These are phyloP conservation scores for Heteromyza rotundicornis DNA, from an alignment of 2,888 invertebrate genomes.

Conservation along the genomic window DNA sequence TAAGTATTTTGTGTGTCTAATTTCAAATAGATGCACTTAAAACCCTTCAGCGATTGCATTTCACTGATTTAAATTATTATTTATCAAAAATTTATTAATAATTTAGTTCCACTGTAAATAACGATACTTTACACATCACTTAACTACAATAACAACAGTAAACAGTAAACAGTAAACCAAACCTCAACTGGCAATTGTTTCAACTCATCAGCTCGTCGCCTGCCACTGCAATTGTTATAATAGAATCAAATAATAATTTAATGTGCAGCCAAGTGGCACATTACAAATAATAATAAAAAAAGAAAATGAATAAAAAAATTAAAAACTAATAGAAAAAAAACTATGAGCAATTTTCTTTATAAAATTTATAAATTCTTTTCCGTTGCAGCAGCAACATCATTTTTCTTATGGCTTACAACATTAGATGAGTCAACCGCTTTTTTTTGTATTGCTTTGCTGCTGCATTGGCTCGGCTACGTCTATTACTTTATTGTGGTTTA, in stretches of 20 bases:
- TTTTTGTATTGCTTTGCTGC: no score
- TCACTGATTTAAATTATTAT: no score
- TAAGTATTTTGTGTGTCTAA: no score
- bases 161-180: no score
- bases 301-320: no score
- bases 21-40: no score
- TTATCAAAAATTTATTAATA: no score
- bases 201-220: no score
- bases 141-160: no score
- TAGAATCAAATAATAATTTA: slow-evolving; percentile 16
- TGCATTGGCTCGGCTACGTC: neutral
- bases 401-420: neutral
- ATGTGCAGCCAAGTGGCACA: slow-evolving; percentile 13
- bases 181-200: slow-evolving; percentile 18
- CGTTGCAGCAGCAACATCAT: slow-evolving; percentile 10
- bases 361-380: slow-evolving; percentile 21
- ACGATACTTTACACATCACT: no score
- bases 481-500: slow-evolving; percentile 1
- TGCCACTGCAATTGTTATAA: neutral
- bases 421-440: slow-evolving; percentile 9
- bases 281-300: neutral
- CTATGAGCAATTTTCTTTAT: neutral
- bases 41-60: no score
- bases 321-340: neutral
- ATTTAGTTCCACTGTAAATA: no score